Conservation (phyloP, 2,888 invertebrate genomes). For the Scaptomyza cyrtandrae region DNA sequence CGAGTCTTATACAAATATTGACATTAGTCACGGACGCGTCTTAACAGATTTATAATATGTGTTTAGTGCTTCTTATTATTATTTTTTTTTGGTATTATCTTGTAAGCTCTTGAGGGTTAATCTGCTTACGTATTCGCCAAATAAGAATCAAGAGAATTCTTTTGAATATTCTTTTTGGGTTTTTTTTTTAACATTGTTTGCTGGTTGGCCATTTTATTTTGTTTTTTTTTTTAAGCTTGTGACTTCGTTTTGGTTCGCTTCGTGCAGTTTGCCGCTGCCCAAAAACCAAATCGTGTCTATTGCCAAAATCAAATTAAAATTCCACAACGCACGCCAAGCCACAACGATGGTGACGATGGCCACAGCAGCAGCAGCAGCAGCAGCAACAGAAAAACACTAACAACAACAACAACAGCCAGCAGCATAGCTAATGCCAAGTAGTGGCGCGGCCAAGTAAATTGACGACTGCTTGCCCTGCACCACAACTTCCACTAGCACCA, state of each 20-base stretch:
- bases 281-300: conserved; percentile 79
- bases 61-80: neutral
- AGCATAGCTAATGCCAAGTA: conserved; percentile 79
- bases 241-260: conserved; percentile 59
- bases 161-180: conserved; percentile 15
- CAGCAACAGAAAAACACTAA: conserved; percentile 22
- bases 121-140: conserved; percentile 49
- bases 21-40: conserved; percentile 70
- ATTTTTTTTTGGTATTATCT: conserved; percentile 49
- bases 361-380: conserved; percentile 26
- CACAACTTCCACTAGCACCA: conserved; percentile 21
- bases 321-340: conserved; percentile 78
- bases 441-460: conserved; percentile 64
- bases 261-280: conserved; percentile 57
- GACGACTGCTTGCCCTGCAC: conserved; percentile 47
- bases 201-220: conserved; percentile 43
- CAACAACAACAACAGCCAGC: conserved; percentile 22
- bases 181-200: conserved; percentile 22
- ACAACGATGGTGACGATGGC: conserved; percentile 22
- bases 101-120: conserved; percentile 63
- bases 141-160: conserved; percentile 35
- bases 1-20: conserved; percentile 65
- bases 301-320: conserved; percentile 81
- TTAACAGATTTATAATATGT: conserved; percentile 10
- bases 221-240: conserved; percentile 16